Percentiles rank a stretch among this genome's conserved stretches.
These are phyloP conservation scores for Microplitis deprimator DNA, from an alignment of 2,888 invertebrate genomes.

Conservation along the genomic window DNA sequence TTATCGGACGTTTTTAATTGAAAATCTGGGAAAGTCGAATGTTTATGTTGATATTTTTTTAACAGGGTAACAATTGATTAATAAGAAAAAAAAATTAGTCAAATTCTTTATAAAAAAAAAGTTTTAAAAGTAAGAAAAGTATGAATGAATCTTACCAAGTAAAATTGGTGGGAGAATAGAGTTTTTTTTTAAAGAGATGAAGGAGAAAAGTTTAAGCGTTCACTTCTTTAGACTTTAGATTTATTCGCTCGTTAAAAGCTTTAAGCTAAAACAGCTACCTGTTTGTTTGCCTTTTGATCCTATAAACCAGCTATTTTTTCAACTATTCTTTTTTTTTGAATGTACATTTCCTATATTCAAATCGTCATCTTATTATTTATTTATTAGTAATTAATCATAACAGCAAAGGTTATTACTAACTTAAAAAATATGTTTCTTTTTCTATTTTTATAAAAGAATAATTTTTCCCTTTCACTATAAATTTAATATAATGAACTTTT, in stretches of 20 bases:
- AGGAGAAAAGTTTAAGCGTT: constrained; percentile 56
- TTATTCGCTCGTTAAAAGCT: constrained; percentile 62
- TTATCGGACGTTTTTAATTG: no score
- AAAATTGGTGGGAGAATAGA: background rate
- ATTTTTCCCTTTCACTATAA: no score
- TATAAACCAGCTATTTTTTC: constrained; percentile 57
- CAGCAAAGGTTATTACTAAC: no score
- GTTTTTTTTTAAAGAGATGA: constrained; percentile 43
- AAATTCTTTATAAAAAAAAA: background rate
- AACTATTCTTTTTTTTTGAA: background rate
- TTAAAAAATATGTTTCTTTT: no score
- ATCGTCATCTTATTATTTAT: background rate
- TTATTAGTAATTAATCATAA: background rate
- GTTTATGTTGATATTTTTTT: no score
- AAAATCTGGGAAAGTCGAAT: no score
- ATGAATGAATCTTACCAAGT: constrained; percentile 12
- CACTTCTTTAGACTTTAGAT: constrained; percentile 50
- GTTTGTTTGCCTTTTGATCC: constrained; percentile 64
- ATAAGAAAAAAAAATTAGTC: constrained; percentile 1
- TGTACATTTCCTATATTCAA: background rate
- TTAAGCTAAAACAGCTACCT: constrained; percentile 62
- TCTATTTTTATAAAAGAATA: no score
- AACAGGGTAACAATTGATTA: background rate
- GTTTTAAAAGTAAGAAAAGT: constrained; percentile 4
- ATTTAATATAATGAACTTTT: no score